Evolutionary conservation across 2,797 vertebrate genomes (phyloP).

Genomic region (Cyclura pinguis): DNA sequence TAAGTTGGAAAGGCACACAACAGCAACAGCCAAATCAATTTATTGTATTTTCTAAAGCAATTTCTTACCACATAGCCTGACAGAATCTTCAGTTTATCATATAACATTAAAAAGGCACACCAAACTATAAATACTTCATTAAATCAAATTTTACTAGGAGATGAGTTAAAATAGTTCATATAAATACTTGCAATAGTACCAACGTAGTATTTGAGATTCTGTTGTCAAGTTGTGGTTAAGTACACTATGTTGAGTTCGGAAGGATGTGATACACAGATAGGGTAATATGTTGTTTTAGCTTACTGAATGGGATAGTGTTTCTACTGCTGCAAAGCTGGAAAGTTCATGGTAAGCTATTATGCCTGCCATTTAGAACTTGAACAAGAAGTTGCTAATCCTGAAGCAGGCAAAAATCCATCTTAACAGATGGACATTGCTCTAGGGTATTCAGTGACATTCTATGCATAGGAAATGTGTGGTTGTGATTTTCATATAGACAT

Average conservation of each 20-base stretch:
- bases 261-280: background rate
- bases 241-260: background rate
- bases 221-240: background rate
- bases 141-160: background rate
- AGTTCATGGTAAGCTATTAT: background rate
- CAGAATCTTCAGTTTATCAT: background rate
- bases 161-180: background rate
- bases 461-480: slow-evolving; percentile 11
- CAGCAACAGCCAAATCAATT: too few relatives aligned
- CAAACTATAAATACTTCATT: background rate
- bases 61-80: background rate
- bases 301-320: slow-evolving; percentile 13
- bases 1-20: too few relatives aligned
- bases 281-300: slow-evolving; percentile 3
- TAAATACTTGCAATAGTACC: too few relatives aligned
- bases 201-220: background rate
- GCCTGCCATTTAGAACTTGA: slow-evolving; percentile 5
- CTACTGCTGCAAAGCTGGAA: background rate
- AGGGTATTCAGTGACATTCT: slow-evolving; percentile 11
- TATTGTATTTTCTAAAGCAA: background rate
- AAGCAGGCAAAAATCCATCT: slow-evolving; percentile 23
- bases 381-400: slow-evolving; percentile 10
- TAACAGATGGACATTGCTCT: slow-evolving; percentile 41
- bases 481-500: background rate
- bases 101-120: background rate